phyloP scores from a whole-genome alignment of 37 sponge, comb jelly and placozoan species.

The Chondrilla cf. caribensis region DNA sequence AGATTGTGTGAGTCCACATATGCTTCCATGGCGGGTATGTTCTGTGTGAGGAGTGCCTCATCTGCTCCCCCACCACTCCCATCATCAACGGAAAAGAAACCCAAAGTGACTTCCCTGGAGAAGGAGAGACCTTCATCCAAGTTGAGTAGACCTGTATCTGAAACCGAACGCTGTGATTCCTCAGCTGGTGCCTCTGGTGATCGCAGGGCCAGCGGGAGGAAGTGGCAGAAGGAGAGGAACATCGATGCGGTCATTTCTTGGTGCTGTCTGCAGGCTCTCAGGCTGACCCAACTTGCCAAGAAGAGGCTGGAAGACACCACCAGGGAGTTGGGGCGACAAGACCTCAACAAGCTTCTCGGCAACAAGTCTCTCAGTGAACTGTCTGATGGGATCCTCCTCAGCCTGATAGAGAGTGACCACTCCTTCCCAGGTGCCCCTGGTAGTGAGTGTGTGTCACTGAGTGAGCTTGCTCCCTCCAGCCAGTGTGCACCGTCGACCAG shows the following conservation, averaged over 20 bases:
- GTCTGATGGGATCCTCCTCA: constrained; percentile 5
- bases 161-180: not conserved
- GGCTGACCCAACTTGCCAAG: not conserved
- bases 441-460: not conserved
- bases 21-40: too few relatives aligned
- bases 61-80: not conserved
- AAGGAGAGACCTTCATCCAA: not conserved
- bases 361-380: not conserved
- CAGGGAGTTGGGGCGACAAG: not conserved
- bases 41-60: not conserved
- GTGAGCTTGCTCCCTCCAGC: not conserved
- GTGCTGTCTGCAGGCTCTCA: not conserved
- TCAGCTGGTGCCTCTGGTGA: not conserved
- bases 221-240: constrained; percentile 7
- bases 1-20: too few relatives aligned
- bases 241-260: not conserved
- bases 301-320: not conserved
- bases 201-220: not conserved
- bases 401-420: not conserved
- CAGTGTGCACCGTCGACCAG: not conserved
- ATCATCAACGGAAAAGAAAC: not conserved
- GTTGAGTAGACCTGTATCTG: not conserved
- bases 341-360: not conserved
- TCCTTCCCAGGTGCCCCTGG: too few relatives aligned
- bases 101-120: not conserved